Conservation (phyloP, 2,888 invertebrate genomes). For the Hymenopus coronatus region DNA sequence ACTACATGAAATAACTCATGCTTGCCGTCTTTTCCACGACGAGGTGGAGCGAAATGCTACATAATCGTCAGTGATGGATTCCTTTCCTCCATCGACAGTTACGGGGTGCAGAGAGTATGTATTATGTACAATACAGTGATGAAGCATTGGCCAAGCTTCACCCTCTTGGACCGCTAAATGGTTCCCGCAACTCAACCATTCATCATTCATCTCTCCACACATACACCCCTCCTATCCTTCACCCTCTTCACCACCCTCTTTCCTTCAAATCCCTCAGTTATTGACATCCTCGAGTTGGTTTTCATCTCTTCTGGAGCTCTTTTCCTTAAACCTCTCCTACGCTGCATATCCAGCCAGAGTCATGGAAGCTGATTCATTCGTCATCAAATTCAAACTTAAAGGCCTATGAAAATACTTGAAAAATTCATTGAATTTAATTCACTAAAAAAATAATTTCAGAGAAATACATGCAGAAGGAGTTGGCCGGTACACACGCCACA, state of each 20-base stretch:
- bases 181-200: slow-evolving; percentile 13
- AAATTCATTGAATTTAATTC: too few relatives aligned
- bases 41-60: background rate
- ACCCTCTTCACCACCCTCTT: background rate
- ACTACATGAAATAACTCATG: too few relatives aligned
- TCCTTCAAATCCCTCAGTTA: slow-evolving; percentile 10
- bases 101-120: background rate
- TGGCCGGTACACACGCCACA: too few relatives aligned
- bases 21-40: background rate
- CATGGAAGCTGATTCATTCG: background rate
- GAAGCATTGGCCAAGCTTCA: slow-evolving; percentile 11
- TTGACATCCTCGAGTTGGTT: background rate
- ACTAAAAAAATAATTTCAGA: too few relatives aligned
- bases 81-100: background rate
- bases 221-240: background rate
- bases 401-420: too few relatives aligned
- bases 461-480: too few relatives aligned
- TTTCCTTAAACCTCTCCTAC: background rate
- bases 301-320: background rate
- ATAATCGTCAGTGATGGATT: background rate
- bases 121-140: slow-evolving; percentile 12
- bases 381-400: too few relatives aligned
- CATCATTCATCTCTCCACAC: slow-evolving; percentile 12
- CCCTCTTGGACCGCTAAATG: slow-evolving; percentile 16
- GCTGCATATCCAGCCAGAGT: background rate